phyloP scores from a whole-genome alignment of 1,140 invertebrate species.

The Ceratina australensis region DNA sequence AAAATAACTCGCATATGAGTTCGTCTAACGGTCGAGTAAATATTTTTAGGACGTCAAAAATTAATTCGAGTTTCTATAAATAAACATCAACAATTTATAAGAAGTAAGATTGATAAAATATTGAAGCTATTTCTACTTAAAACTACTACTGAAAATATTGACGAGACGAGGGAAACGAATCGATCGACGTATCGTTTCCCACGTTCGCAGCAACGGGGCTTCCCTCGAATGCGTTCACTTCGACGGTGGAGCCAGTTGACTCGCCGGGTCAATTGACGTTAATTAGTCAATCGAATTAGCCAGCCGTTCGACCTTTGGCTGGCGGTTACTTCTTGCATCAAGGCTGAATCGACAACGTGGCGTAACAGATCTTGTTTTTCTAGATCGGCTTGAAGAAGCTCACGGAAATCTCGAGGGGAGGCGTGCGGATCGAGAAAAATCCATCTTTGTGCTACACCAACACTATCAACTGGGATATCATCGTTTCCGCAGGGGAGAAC shows the following conservation, averaged over 20 bases:
- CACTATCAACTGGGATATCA: slow-evolving; percentile 86
- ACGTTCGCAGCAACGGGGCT: slow-evolving; percentile 1
- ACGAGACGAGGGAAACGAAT: not conserved
- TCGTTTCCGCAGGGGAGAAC: slow-evolving; percentile 78
- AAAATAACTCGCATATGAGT: no score
- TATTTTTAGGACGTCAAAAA: no score
- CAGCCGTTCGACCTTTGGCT: slow-evolving; percentile 51
- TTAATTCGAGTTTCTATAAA: no score
- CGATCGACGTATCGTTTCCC: not conserved
- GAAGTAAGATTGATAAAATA: not conserved
- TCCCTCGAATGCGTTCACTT: slow-evolving; percentile 51
- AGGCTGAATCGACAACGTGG: slow-evolving; percentile 25
- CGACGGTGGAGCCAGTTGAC: slow-evolving; percentile 55
- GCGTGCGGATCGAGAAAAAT: slow-evolving; percentile 87
- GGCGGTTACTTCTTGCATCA: slow-evolving; percentile 28
- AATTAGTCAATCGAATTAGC: slow-evolving; percentile 65
- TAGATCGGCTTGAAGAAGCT: slow-evolving; percentile 85
- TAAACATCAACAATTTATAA: no score
- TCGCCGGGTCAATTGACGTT: slow-evolving; percentile 58
- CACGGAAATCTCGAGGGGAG: slow-evolving; percentile 84
- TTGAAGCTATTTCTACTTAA: no score
- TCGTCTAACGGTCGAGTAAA: no score
- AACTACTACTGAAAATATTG: not conserved
- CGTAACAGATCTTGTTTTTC: slow-evolving; percentile 18
- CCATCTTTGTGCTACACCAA: slow-evolving; percentile 85